Percentiles rank a stretch among this genome's conserved stretches.
phyloP scores from a whole-genome alignment of 2,888 invertebrate genomes.

The Cephus spinipes region DNA sequence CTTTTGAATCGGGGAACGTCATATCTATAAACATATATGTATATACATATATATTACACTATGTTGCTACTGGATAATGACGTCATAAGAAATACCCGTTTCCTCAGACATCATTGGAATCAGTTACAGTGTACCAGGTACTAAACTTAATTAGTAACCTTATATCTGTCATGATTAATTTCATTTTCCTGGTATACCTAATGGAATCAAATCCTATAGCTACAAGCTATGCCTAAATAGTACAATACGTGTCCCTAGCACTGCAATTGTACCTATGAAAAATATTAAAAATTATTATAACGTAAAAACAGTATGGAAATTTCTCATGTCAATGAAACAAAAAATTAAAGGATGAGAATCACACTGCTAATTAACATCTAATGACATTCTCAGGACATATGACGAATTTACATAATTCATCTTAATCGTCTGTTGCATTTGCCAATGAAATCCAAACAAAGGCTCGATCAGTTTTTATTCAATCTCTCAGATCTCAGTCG shows the following conservation, averaged over 20 bases:
- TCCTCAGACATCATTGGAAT: not conserved
- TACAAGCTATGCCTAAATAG: not conserved
- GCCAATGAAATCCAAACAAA: not conserved
- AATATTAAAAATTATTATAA: not conserved
- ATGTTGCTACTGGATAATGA: not conserved
- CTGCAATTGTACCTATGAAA: not conserved
- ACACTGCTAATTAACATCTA: not conserved
- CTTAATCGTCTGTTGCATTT: not conserved
- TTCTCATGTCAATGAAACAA: not conserved
- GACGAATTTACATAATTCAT: not conserved
- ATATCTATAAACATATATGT: not conserved
- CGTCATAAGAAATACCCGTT: not conserved
- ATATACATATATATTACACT: not conserved
- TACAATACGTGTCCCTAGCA: not conserved
- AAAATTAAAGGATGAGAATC: not conserved
- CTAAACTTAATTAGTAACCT: not conserved
- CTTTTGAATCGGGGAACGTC: not conserved
- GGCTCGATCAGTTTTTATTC: not conserved
- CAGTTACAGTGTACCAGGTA: not conserved
- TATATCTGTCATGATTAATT: not conserved
- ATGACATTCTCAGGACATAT: not conserved
- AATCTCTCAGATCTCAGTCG: not conserved
- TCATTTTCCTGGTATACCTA: not conserved
- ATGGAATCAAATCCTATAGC: not conserved
- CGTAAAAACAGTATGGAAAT: not conserved